A percentile compares a stretch with the other conserved stretches of the same genome.
Conservation (phyloP, 2,113 vertebrate species). For the Dolichallabes microphthalmus region DNA sequence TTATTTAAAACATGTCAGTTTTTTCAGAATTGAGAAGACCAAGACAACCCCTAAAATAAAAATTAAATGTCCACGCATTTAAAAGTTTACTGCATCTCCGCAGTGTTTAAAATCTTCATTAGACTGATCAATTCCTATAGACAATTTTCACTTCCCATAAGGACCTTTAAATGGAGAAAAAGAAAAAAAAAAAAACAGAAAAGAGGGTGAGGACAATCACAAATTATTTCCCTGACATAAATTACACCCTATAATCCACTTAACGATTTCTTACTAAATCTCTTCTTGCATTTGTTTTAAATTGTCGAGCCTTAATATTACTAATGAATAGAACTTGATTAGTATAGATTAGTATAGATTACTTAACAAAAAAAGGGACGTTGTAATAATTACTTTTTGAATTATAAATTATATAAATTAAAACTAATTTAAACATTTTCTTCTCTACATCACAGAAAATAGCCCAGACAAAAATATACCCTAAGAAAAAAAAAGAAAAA, state of each 20-base stretch:
- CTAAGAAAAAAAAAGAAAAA: not conserved
- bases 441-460: not conserved
- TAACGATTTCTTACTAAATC: not conserved
- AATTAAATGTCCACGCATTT: not conserved
- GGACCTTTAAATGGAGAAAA: not conserved
- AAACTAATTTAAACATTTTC: not conserved
- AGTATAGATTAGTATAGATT: too few species aligned
- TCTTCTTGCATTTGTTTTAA: not conserved
- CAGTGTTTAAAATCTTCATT: not conserved
- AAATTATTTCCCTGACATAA: not conserved
- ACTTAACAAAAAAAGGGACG: not conserved
- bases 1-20: too few species aligned
- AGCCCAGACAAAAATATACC: not conserved
- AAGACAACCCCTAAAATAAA: not conserved
- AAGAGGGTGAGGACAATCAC: too few species aligned
- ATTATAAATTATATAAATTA: too few species aligned
- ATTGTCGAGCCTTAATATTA: not conserved
- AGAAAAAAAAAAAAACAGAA: not conserved
- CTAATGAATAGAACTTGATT: not conserved
- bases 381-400: not conserved
- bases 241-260: not conserved
- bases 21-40: not conserved
- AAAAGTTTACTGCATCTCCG: not conserved
- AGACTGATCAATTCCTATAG: not conserved
- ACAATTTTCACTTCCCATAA: not conserved